phyloP scores from a whole-genome alignment of 2,888 invertebrate species.

The Oxycera nigricornis region DNA sequence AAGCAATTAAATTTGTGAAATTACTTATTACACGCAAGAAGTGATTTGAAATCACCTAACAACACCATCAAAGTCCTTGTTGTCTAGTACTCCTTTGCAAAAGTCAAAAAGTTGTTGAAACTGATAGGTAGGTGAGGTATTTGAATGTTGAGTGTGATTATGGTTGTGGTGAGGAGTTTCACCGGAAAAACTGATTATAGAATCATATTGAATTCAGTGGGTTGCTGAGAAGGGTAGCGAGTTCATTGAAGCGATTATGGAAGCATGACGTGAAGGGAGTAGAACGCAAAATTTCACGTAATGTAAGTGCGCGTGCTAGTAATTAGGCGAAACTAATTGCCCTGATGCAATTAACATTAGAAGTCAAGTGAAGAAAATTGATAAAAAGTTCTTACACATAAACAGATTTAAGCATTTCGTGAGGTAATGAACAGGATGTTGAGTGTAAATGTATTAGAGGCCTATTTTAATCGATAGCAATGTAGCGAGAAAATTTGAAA shows the following conservation, averaged over 20 bases:
- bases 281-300: not conserved
- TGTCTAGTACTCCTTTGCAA: not conserved
- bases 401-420: too few relatives aligned
- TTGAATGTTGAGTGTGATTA: not conserved
- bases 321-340: constrained; percentile 61
- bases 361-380: too few relatives aligned
- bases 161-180: not conserved
- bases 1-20: constrained; percentile 53
- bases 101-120: not conserved
- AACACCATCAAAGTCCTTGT: constrained; percentile 38
- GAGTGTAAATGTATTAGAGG: too few relatives aligned
- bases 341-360: too few relatives aligned
- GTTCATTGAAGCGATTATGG: not conserved
- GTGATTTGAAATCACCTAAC: constrained; percentile 47
- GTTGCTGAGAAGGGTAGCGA: not conserved
- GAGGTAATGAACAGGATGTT: too few relatives aligned
- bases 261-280: not conserved
- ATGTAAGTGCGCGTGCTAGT: constrained; percentile 54
- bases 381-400: too few relatives aligned
- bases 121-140: not conserved
- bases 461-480: too few relatives aligned
- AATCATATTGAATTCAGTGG: not conserved
- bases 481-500: too few relatives aligned
- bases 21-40: constrained; percentile 55
- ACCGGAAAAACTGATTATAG: not conserved